Evolutionary conservation across 2,888 invertebrate genomes (phyloP).

Genomic region (Polyommatus iphigenia): DNA sequence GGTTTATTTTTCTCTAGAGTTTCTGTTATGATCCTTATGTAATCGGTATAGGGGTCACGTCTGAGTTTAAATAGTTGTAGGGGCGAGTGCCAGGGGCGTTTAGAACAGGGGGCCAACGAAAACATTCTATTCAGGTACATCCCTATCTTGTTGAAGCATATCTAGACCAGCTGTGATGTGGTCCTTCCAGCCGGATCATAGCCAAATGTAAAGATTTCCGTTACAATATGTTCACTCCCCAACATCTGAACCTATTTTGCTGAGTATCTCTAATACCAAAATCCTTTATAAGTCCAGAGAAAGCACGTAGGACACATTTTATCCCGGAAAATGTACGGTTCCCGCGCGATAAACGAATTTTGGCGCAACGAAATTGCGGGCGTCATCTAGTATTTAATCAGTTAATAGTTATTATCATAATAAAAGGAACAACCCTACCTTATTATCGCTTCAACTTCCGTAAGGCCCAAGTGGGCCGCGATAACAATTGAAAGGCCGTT

Average conservation of each 20-base stretch:
- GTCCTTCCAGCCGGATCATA: background rate
- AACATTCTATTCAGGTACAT: constrained; percentile 22
- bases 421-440: background rate
- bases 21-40: background rate
- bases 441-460: no score
- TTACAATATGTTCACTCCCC: background rate
- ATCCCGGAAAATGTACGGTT: no score
- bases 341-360: no score
- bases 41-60: background rate
- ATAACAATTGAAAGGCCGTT: no score
- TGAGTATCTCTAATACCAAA: no score
- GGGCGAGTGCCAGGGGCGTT: constrained; percentile 21
- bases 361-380: no score
- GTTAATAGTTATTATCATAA: no score
- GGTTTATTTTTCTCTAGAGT: background rate
- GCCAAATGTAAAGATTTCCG: background rate
- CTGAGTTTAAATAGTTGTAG: background rate
- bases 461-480: no score
- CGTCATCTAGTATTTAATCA: no score
- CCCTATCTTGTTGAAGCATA: constrained; percentile 22
- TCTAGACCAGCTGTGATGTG: constrained; percentile 23
- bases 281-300: no score
- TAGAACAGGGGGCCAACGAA: constrained; percentile 20
- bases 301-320: no score
- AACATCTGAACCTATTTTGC: no score